Evolutionary conservation across 2,113 vertebrate species (phyloP).

Genomic region (Raja brachyura): DNA sequence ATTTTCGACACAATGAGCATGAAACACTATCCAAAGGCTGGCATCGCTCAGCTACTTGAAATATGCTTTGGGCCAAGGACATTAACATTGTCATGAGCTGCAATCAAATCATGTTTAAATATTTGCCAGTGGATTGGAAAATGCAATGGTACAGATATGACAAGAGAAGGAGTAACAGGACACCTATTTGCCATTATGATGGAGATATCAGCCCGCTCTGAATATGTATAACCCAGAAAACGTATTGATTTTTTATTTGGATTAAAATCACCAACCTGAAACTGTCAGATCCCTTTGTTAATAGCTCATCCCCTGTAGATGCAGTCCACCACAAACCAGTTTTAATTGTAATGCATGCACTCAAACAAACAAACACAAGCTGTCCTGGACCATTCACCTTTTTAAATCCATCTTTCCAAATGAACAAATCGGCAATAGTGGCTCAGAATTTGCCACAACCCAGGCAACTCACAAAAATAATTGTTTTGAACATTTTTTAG

Average conservation of each 20-base stretch:
- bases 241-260: conserved; percentile 98
- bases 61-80: conserved; percentile 8
- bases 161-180: conserved; percentile 72
- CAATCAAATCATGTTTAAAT: conserved; percentile 96
- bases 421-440: neutral
- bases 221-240: conserved; percentile 98
- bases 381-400: conserved; percentile 30
- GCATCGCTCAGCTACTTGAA: conserved; percentile 10
- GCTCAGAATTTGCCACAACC: neutral
- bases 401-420: neutral
- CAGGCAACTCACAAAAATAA: neutral
- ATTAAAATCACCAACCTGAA: conserved; percentile 85
- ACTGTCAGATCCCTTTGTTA: conserved; percentile 97
- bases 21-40: conserved; percentile 8
- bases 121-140: conserved; percentile 98
- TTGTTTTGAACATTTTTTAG: neutral
- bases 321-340: conserved; percentile 75
- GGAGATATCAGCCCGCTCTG: conserved; percentile 82
- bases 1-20: neutral
- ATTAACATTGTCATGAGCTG: conserved; percentile 77
- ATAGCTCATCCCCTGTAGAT: conserved; percentile 83
- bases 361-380: conserved; percentile 56
- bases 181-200: conserved; percentile 81
- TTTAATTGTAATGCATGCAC: conserved; percentile 85
- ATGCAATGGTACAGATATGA: conserved; percentile 84